A percentile compares a stretch with the other conserved stretches of the same genome.
Evolutionary conservation across 2,113 vertebrate species (phyloP).

Genomic region (Cryptotis parvus): DNA sequence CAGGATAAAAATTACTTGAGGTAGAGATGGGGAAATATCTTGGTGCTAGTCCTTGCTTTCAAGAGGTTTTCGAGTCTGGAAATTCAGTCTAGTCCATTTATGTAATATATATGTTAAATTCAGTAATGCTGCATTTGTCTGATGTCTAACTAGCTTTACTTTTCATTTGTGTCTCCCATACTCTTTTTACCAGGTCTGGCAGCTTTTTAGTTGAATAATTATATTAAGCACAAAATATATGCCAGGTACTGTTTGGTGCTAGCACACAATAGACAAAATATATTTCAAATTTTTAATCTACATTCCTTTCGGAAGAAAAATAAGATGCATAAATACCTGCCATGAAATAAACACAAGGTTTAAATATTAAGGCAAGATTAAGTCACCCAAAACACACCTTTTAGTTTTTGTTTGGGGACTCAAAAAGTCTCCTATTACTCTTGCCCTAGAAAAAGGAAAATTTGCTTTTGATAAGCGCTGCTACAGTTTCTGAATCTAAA

Average conservation of each 20-base stretch:
- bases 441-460: not conserved
- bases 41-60: not conserved
- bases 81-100: not conserved
- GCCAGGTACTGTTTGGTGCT: not conserved
- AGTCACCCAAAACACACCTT: not conserved
- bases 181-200: not conserved
- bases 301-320: not conserved
- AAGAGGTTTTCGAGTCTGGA: too few relatives aligned
- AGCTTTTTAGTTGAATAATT: slow-evolving; percentile 9
- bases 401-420: slow-evolving; percentile 13
- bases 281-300: not conserved
- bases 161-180: not conserved
- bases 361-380: not conserved
- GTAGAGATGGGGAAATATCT: not conserved
- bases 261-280: not conserved
- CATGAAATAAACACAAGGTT: not conserved
- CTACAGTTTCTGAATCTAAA: slow-evolving; percentile 14
- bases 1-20: not conserved
- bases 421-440: not conserved
- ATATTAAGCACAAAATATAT: not conserved
- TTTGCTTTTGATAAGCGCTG: slow-evolving; percentile 28
- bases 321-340: not conserved
- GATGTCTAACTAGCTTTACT: not conserved
- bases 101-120: not conserved
- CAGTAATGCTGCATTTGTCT: not conserved